Percentiles rank a stretch among this genome's conserved stretches.
These are phyloP conservation scores for Calameuta filiformis DNA, from an alignment of 2,888 invertebrate species.

Conservation along the genomic window DNA sequence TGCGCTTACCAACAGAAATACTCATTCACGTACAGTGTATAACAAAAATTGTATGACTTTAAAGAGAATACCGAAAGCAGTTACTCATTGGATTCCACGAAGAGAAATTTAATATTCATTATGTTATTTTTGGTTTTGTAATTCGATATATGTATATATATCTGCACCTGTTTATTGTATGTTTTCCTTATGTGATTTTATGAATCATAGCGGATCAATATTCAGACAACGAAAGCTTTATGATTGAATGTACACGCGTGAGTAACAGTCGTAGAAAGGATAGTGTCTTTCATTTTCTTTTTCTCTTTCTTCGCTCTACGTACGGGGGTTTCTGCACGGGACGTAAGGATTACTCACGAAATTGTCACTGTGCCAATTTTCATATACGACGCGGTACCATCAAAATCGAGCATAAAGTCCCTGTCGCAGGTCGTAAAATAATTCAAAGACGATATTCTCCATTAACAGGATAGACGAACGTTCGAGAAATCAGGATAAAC, in stretches of 20 bases:
- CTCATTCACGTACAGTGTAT: slow-evolving; percentile 35
- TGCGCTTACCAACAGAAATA: slow-evolving; percentile 35
- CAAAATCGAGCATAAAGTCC: slow-evolving; percentile 26
- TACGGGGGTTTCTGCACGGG: slow-evolving; percentile 19
- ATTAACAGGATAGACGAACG: background rate
- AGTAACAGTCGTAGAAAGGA: background rate
- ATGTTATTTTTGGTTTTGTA: background rate
- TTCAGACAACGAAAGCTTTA: background rate
- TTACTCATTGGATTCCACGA: background rate
- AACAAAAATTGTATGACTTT: background rate
- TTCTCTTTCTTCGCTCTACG: background rate
- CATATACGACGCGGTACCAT: slow-evolving; percentile 34
- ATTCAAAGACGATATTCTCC: slow-evolving; percentile 10
- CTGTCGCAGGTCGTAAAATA: slow-evolving; percentile 27
- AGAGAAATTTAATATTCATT: background rate
- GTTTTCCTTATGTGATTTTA: background rate
- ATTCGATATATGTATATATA: background rate
- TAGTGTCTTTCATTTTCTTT: background rate
- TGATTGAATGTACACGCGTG: background rate
- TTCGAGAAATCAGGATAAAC: background rate
- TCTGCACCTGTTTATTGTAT: background rate
- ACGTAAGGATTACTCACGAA: slow-evolving; percentile 53
- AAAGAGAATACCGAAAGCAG: background rate
- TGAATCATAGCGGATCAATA: background rate
- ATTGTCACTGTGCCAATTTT: slow-evolving; percentile 50